These are phyloP conservation scores for Hypsibius dujardini DNA, from an alignment of 1,140 invertebrate species.

Conservation along the genomic window DNA sequence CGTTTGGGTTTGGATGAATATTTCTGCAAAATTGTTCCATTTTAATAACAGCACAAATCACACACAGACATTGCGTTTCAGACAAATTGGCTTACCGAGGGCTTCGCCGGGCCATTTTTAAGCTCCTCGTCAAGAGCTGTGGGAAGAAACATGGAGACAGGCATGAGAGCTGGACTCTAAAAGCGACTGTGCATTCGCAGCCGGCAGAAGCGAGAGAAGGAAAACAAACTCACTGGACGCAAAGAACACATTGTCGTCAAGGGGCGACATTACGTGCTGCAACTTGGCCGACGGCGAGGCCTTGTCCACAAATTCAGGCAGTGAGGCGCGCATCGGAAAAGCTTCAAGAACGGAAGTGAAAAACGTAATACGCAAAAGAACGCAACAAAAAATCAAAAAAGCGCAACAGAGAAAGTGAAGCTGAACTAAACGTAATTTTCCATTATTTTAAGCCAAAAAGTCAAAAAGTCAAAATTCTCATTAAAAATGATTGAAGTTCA, in stretches of 20 bases:
- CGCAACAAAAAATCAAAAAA: neutral
- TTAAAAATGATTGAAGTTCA: too few species aligned
- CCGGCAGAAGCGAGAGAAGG: neutral
- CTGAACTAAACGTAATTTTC: too few species aligned
- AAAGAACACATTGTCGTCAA: conserved; percentile 17
- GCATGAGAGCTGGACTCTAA: too few species aligned
- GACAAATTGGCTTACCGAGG: too few species aligned
- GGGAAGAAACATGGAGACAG: too few species aligned
- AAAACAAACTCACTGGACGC: neutral
- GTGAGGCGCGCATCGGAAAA: neutral
- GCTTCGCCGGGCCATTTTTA: too few species aligned
- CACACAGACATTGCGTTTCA: too few species aligned
- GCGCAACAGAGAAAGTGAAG: neutral
- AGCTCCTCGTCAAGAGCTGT: too few species aligned
- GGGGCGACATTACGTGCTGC: conserved; percentile 5
- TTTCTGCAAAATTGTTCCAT: neutral
- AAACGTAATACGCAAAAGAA: neutral
- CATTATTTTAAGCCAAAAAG: too few species aligned
- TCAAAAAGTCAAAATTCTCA: too few species aligned
- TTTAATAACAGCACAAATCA: too few species aligned
- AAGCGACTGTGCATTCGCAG: too few species aligned
- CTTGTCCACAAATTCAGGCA: neutral
- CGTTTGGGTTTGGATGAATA: conserved; percentile 5
- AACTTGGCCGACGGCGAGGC: neutral
- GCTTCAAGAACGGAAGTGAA: neutral